A percentile compares a stretch with the other conserved stretches of the same genome.
Conservation (phyloP, 2,113 vertebrate genomes). For the Charadrius vociferus region DNA sequence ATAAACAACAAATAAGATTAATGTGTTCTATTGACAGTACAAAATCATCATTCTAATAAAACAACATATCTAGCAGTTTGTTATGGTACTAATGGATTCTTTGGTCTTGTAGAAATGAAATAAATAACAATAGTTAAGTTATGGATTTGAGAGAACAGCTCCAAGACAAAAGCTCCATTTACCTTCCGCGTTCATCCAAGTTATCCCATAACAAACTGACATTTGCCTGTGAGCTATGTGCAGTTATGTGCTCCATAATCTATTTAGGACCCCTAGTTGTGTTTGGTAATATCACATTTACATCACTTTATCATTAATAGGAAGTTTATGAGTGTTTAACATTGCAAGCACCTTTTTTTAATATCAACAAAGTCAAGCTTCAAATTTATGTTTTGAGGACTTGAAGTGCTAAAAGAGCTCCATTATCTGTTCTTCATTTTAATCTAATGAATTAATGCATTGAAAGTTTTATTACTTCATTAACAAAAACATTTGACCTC, state of each 20-base stretch:
- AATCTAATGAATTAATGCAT: neutral
- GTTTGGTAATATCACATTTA: neutral
- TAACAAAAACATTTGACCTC: neutral
- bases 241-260: neutral
- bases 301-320: neutral
- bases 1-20: neutral
- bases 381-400: neutral
- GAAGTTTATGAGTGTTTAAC: neutral
- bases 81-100: neutral
- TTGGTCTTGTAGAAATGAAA: neutral
- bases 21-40: neutral
- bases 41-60: neutral
- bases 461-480: neutral
- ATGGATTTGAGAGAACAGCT: neutral
- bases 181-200: neutral
- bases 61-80: neutral
- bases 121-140: neutral
- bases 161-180: neutral
- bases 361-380: neutral
- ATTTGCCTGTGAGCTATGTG: neutral
- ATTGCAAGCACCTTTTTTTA: neutral
- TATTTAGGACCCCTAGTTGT: neutral
- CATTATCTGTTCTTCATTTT: neutral
- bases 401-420: neutral
- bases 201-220: neutral